Percentiles rank a stretch among this genome's conserved stretches.
Evolutionary conservation across 2,113 vertebrate species (phyloP).

Genomic region (Mormyrus iriodes): DNA sequence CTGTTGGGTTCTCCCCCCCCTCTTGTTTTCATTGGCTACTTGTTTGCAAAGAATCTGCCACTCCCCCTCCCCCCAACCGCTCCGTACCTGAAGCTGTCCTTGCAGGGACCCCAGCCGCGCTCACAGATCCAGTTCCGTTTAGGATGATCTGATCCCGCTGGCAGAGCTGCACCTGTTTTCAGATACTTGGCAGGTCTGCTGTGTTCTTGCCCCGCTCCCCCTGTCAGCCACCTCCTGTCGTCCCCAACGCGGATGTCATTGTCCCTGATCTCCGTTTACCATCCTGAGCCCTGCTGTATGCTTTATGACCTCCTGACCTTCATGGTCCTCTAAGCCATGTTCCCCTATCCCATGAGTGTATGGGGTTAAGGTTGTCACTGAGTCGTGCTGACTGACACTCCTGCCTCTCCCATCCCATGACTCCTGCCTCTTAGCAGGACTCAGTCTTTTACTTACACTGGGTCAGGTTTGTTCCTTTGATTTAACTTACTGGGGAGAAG

Average conservation of each 20-base stretch:
- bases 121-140: background rate
- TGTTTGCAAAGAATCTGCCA: background rate
- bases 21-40: constrained; percentile 5
- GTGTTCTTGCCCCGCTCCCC: background rate
- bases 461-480: background rate
- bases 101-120: background rate
- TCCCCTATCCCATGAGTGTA: background rate
- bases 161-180: background rate
- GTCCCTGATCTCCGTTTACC: background rate
- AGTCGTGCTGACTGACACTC: background rate
- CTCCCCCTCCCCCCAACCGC: background rate
- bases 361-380: background rate
- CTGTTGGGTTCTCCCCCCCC: background rate
- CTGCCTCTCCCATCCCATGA: background rate
- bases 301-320: background rate
- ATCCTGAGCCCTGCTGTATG: background rate
- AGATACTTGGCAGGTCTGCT: background rate
- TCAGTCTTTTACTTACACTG: background rate
- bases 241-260: background rate
- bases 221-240: background rate
- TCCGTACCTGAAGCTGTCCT: background rate
- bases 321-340: background rate
- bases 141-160: background rate
- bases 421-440: background rate
- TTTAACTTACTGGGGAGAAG: background rate